Base-by-base conservation (phyloP, 2,113 vertebrate species). In the Pseudopodoces humilis region DNA sequence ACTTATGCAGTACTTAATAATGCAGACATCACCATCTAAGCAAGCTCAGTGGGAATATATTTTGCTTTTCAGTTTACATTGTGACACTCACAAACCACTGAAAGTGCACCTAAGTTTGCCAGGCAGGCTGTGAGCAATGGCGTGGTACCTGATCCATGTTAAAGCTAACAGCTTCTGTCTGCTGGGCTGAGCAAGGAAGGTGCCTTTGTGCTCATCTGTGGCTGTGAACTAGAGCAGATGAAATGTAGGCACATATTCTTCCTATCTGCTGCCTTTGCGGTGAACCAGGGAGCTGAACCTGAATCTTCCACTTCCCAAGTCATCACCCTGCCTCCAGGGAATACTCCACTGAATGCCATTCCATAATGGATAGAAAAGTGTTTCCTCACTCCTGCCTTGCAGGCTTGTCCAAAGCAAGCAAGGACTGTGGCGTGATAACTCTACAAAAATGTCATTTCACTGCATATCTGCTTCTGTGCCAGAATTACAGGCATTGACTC, bases 211-310 rank as follows among this genome's bases (percentile, higher is more conserved):
- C 50, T 90, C 64, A 14, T 3, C n/a, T 0, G 0, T 41, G 68
- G 50, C 72, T 94, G 86, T 7, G 13, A 97, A 88, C 90, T 78
- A 21, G 64, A 96, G 88, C 92, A 93, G 76, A 86, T 65, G 64
- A 96, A 93, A 92, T 90, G 63, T 23, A 30, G 80, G 33, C 63
- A 70, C 39, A 11, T 22, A 53, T 67, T 87, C 86, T 62, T 90
- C 70, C n/a, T 90, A 67, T 83, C 86, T 92, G 67, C 68, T 86
- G 76, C 88, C 39, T 90, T 78, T 88, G 64, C 90, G 88, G 71
- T 81, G 90, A 94, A 78, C 60, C 43, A 41, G 52, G 68, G 75
- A 92, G 39, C 50, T 83, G 79, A 96, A 83, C 82, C 47, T 76
- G 47, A 63, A 71, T 85, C 78, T 85, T 85, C 44, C 65, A 37